Percentiles rank a stretch among this genome's conserved stretches.
Evolutionary conservation across 2,888 invertebrate genomes (phyloP).

Genomic region (Drosophila cognata): DNA sequence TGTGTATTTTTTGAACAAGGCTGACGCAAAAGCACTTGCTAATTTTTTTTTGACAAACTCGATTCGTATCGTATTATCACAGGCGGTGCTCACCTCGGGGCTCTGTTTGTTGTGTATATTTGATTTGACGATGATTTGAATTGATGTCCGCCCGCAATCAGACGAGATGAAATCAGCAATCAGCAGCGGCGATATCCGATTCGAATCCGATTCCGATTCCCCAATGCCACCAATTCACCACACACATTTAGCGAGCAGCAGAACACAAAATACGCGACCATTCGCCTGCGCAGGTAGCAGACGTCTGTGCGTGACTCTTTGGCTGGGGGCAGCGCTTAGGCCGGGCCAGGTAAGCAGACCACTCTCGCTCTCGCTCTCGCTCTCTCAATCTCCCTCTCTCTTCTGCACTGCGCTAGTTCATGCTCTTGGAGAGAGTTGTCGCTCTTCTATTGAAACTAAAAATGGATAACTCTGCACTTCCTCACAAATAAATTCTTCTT

Average conservation of each 20-base stretch:
- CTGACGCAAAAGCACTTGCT: slow-evolving; percentile 27
- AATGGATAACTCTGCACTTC: slow-evolving; percentile 9
- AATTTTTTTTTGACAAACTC: slow-evolving; percentile 16
- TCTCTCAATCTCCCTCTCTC: neutral
- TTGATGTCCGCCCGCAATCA: slow-evolving; percentile 22
- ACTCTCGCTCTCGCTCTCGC: neutral
- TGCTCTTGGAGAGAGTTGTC: slow-evolving; percentile 19
- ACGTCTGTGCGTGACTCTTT: slow-evolving; percentile 51
- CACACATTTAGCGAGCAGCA: slow-evolving; percentile 21
- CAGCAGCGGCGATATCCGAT: slow-evolving; percentile 38
- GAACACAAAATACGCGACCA: slow-evolving; percentile 54
- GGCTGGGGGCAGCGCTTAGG: slow-evolving; percentile 3
- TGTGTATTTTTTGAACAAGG: slow-evolving; percentile 2
- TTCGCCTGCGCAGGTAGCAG: slow-evolving; percentile 67
- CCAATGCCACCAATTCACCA: slow-evolving; percentile 35
- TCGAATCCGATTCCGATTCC: slow-evolving; percentile 21
- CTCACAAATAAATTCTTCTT: slow-evolving; percentile 7
- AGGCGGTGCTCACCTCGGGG: slow-evolving; percentile 20
- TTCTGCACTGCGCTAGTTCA: neutral
- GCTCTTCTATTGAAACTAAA: slow-evolving; percentile 11
- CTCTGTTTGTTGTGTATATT: slow-evolving; percentile 5
- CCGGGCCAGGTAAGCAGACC: slow-evolving; percentile 30
- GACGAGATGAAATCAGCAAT: slow-evolving; percentile 21
- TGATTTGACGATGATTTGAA: slow-evolving; percentile 3
- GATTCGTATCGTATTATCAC: slow-evolving; percentile 7